phyloP scores from a whole-genome alignment of 1,140 invertebrate species.

The Holcopasites calliopsidis region DNA sequence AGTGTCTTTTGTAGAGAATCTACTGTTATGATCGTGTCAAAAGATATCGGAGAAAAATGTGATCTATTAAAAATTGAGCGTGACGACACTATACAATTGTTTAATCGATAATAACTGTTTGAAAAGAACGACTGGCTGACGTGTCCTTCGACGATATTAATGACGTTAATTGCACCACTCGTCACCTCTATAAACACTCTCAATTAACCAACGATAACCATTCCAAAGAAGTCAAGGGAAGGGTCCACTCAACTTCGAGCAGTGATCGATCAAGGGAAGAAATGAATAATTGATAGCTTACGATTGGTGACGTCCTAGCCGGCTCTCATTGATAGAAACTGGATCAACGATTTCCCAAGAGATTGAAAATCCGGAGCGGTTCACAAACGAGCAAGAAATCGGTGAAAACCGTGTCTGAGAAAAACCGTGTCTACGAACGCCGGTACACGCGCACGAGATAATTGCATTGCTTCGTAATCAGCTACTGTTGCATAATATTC shows the following conservation, averaged over 20 bases:
- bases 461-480: slow-evolving; percentile 39
- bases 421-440: slow-evolving; percentile 4
- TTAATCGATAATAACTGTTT: too few relatives aligned
- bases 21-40: too few relatives aligned
- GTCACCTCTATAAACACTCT: not conserved
- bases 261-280: not conserved
- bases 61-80: not conserved
- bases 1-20: too few relatives aligned
- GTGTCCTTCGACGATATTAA: not conserved
- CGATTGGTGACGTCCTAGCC: not conserved
- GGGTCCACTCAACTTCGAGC: not conserved
- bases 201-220: not conserved
- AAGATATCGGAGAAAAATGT: not conserved
- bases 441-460: slow-evolving; percentile 26
- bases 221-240: not conserved
- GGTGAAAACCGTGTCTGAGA: slow-evolving; percentile 34
- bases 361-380: slow-evolving; percentile 20
- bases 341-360: slow-evolving; percentile 39
- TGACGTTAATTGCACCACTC: not conserved
- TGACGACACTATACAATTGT: too few relatives aligned
- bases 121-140: too few relatives aligned
- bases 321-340: not conserved
- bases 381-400: slow-evolving; percentile 4
- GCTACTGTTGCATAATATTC: slow-evolving; percentile 42
- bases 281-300: not conserved